Evolutionary conservation across 1,140 invertebrate species (phyloP), one percentile per base, ranked within the genome.

Genomic region (Pemphigus obesinymphae): DNA sequence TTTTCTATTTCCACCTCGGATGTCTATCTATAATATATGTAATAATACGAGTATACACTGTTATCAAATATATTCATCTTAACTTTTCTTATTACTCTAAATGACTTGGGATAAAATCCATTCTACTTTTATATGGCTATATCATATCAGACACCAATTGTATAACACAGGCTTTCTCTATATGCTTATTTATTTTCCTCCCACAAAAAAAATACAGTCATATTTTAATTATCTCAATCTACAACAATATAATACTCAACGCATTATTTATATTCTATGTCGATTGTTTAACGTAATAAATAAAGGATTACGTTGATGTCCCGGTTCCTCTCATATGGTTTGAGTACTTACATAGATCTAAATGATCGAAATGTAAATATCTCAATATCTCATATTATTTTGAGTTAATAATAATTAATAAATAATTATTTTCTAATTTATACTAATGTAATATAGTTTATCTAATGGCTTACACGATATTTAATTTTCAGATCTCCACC

Each of bases 401-500:
- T n/a, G n/a, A n/a, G n/a, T n/a, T n/a, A n/a, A n/a, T n/a, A n/a
- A n/a, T n/a, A n/a, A n/a, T n/a, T n/a, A n/a, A n/a, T n/a, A n/a
- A n/a, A n/a, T n/a, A n/a, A n/a, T n/a, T n/a, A n/a, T n/a, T n/a
- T n/a, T n/a, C n/a, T n/a, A n/a, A n/a, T n/a, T n/a, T n/a, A n/a
- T n/a, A n/a, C n/a, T n/a, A n/a, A n/a, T n/a, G n/a, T n/a, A n/a
- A n/a, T n/a, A n/a, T n/a, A n/a, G n/a, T n/a, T n/a, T n/a, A n/a
- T n/a, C n/a, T n/a, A n/a, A n/a, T n/a, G 6, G 15, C 2, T 48
- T 48, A 48, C 45, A 17, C 7, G 29, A 17, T 10, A 68, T 37
- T 68, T 3, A 17, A 26, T 43, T 48, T 72, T 72, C 58, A 85
- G 85, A 82, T 86, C 63, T 82, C 87, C 63, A 68, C 88, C 88